Base-by-base conservation (phyloP, 2,113 vertebrate genomes). In the Leptobrachium leishanense region DNA sequence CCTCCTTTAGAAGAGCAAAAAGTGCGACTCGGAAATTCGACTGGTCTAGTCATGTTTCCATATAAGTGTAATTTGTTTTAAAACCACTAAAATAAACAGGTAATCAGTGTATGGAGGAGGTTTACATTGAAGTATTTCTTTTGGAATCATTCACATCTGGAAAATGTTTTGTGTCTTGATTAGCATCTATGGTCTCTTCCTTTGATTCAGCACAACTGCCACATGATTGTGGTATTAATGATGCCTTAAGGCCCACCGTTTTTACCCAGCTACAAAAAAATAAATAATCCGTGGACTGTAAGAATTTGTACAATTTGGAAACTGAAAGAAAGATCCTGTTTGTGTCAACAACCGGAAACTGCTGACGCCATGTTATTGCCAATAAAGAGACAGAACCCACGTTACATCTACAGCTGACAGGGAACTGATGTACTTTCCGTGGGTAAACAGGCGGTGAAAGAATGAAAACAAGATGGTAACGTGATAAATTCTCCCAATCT, bases 391-490 rank as follows among this genome's bases (percentile, higher is more conserved):
- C n/a, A 54, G 2, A 79, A 72, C 59, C 64, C 69, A 63, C 69
- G 71, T 40, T 39, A 31, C 20, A 68, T 20, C 10, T 41, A 42
- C 44, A 64, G 39, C 41, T 79, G 77, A 72, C 63, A 72, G 39
- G 55, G 57, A 66, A 10, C 40, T 66, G 46, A 57, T 57, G 43
- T 72, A 55, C 57, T 72, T 72, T 53, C 12, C 44, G 44, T 72
- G 46, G 43, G 69, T 73, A 73, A 73, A 79, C 77, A 79, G 77
- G 77, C 72, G 62, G 69, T 65, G 43, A 64, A 65, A 31, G 20
- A 79, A 78, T 43, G 12, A 79, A 79, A 79, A 72, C 68, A 72
- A 73, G 62, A 70, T 77, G 76, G 54, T 72, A 79, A 67, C 77
- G 41, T 63, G 70, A 79, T 65, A 72, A 73, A 55, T 72, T 70